Evolutionary conservation across 2,888 invertebrate species (phyloP).

Genomic region (Amaurobius ferox): DNA sequence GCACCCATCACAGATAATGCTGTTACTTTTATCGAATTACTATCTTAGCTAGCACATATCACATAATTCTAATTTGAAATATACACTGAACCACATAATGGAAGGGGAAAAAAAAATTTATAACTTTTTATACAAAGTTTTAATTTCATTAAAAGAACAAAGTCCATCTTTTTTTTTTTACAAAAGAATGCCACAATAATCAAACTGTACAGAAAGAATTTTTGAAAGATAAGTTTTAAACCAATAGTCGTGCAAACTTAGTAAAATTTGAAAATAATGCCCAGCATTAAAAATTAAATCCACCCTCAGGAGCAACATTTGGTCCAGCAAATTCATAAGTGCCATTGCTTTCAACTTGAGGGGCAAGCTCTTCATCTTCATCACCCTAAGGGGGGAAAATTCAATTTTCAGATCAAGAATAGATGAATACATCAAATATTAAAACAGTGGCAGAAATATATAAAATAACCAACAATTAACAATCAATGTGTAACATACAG

Average conservation of each 20-base stretch:
- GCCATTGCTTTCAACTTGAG: constrained; percentile 37
- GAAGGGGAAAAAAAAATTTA: too few relatives aligned
- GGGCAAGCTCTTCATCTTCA: constrained; percentile 36
- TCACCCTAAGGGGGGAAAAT: constrained; percentile 39
- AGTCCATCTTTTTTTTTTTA: not conserved
- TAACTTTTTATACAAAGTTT: too few relatives aligned
- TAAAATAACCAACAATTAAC: too few relatives aligned
- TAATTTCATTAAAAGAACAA: not conserved
- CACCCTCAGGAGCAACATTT: constrained; percentile 39
- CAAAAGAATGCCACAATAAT: constrained; percentile 11
- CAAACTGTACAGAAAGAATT: constrained; percentile 33
- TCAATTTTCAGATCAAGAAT: not conserved
- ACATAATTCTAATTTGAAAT: too few relatives aligned
- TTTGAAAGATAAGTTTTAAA: not conserved
- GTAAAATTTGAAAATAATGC: too few relatives aligned
- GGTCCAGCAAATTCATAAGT: constrained; percentile 38
- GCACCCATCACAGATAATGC: too few relatives aligned
- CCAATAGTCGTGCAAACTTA: not conserved
- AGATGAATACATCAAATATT: too few relatives aligned
- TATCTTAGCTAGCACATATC: too few relatives aligned
- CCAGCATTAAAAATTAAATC: constrained; percentile 48
- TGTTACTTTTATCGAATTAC: too few relatives aligned
- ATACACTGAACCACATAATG: too few relatives aligned
- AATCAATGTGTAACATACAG: too few relatives aligned
- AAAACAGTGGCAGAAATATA: too few relatives aligned